Base-by-base conservation (phyloP, 1,140 invertebrate genomes). In the Xylocopa sonorina region DNA sequence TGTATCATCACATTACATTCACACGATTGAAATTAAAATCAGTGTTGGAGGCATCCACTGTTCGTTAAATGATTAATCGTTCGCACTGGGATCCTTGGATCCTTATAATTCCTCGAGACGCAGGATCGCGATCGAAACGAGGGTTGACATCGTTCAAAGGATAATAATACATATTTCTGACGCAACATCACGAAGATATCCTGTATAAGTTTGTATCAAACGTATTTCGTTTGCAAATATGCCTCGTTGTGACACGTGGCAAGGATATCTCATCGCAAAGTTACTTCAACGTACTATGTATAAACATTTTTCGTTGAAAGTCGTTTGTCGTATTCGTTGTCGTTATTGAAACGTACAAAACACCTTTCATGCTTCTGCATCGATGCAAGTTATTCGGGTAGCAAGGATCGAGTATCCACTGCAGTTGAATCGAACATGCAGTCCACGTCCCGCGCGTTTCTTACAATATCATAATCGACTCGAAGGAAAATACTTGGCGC, bases 261-360 rank as follows among this genome's bases (percentile, higher is more conserved):
- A 16, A 32, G 16, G 34, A 51, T 12, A 53, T 4, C 14, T n/a
- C 6, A n/a, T 9, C 34, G 16, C 18, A 0, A n/a, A 32, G 18
- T 16, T 29, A 21, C 1, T 27, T 0, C 6, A 14, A 18, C 10
- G 18, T n/a, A 5, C 41, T 71, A 27, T 29, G 21, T 51, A 67
- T 18, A 67, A 69, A 69, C 55, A 69, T 55, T 53, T 55, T 24
- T 14, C 27, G n/a, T n/a, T n/a, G n/a, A n/a, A n/a, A n/a, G n/a
- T n/a, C n/a, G n/a, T n/a, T n/a, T n/a, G n/a, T n/a, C n/a, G n/a
- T n/a, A n/a, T n/a, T n/a, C n/a, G n/a, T n/a, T n/a, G n/a, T n/a
- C n/a, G n/a, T n/a, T n/a, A n/a, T n/a, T n/a, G n/a, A n/a, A n/a
- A n/a, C n/a, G n/a, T n/a, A n/a, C n/a, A n/a, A n/a, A n/a, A n/a